Base-by-base conservation (phyloP, 2,888 invertebrate genomes). In the Brachyptera risi region DNA sequence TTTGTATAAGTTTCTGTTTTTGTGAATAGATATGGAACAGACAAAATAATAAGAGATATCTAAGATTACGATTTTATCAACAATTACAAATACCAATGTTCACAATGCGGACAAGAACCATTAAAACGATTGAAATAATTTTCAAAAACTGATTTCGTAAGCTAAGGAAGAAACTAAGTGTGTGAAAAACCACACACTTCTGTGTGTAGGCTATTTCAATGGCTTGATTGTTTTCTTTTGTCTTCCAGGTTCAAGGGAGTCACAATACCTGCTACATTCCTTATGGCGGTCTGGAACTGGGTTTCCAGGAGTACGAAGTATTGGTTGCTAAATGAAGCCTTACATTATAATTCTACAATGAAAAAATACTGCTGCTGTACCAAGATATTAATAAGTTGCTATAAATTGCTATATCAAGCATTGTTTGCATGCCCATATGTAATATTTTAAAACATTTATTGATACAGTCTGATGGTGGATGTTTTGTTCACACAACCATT, bases 261-360 rank as follows among this genome's bases (percentile, higher is more conserved):
- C 92, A 92, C 71, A 87, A 83, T 24, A 85, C 86, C 58, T 86
- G 88, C 73, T 93, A 93, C 81, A 90, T 93, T 75, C 83, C 92
- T 13, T 93, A 84, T 72, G 90, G 78, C 0, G 92, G 92, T 44
- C 81, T 85, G 69, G 93, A 93, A 73, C 74, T 91, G 60, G 83
- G 86, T 54, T 90, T 86, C 79, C 81, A 83, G n/a, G 87, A 90
- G 56, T 93, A 87, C 72, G 92, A 93, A 79, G 78, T 93, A 68
- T 83, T 92, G 62, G 77, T 84, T 62, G 73, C 73, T 63, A 75
- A 77, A 70, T 73, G 68, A 70, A 59, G 61, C 31, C 11, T 31
- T 31, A 31, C 31, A 31, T 31, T 31, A 7, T 7, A 31, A 31
- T 31, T 31, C 5, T 31, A 31, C 31, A 31, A 31, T n/a, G n/a